phyloP scores from a whole-genome alignment of 2,888 invertebrate species.

The Hypolimnas misippus region DNA sequence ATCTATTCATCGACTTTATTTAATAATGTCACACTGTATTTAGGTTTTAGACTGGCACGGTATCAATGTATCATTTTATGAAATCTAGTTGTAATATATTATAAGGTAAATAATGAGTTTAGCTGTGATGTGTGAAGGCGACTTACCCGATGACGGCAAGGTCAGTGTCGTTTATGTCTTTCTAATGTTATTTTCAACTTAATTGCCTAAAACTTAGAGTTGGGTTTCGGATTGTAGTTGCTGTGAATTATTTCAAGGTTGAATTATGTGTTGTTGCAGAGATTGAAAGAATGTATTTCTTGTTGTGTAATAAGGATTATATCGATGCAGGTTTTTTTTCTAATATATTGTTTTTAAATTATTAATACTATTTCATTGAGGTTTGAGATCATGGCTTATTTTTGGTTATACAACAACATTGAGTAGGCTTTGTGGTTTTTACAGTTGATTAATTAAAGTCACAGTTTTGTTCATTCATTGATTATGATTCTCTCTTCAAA shows the following conservation, averaged over 20 bases:
- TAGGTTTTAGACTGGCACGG: conserved; percentile 71
- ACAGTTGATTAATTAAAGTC: conserved; percentile 7
- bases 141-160: conserved; percentile 62
- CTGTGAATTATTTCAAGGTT: conserved; percentile 59
- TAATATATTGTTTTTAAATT: background rate
- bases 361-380: background rate
- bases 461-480: background rate
- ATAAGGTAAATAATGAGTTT: conserved; percentile 30
- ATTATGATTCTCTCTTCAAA: conserved; percentile 15
- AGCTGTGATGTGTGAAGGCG: conserved; percentile 59
- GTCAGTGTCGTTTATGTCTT: conserved; percentile 58
- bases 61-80: conserved; percentile 48
- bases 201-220: conserved; percentile 53
- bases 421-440: background rate
- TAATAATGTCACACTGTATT: conserved; percentile 55
- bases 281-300: conserved; percentile 15
- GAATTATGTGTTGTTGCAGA: conserved; percentile 46
- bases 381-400: background rate
- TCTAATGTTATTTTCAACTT: conserved; percentile 47
- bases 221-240: conserved; percentile 50
- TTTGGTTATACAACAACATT: background rate
- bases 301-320: conserved; percentile 1
- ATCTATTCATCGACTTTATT: conserved; percentile 45
- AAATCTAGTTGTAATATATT: conserved; percentile 41
- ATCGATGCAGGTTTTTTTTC: background rate